Base-by-base conservation (phyloP, 2,888 invertebrate species). In the Amphipyra tragopoginis region DNA sequence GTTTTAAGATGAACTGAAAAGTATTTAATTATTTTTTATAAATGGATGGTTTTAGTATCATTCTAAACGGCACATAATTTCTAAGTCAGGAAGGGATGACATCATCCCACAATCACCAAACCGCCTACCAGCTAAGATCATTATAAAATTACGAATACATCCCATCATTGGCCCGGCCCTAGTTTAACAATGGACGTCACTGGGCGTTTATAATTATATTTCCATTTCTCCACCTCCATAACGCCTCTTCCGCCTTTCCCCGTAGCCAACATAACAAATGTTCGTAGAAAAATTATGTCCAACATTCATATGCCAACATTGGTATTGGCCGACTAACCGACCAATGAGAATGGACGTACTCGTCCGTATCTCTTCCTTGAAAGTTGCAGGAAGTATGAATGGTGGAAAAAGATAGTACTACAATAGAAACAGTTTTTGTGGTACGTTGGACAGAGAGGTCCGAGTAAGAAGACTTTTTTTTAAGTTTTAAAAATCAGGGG, bases 231-330 rank as follows among this genome's bases (percentile, higher is more conserved):
- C 60, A 47, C 50, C 59, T 11, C 47, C 43, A 5, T 33, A 6
- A 11, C 63, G 71, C 64, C 75, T 59, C 75, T 70, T 75, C 71
- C 53, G 55, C 55, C 1, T 48, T 75, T 57, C 40, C 43, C 13
- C 36, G 44, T 43, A 74, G 40, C 38, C 44, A 56, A 48, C 21
- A 38, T 39, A 33, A 33, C 36, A 36, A 57, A 70, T 40, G 13
- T 71, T 57, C 53, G 33, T 36, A 3, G 56, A 71, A 75, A 43
- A 26, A 38, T 44, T 44, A 38, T 44, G 38, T 29, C 45, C 43
- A 69, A 56, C 49, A 29, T 50, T 34, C 11, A 11, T 10, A 0
- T 36, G 14, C 39, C 40, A 51, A 40, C 44, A 34, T 43, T 53
- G 29, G 42, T 43, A 69, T 68, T 70, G 71, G 64, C 14, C 34